These are phyloP conservation scores for Luperina nickerlii DNA, from an alignment of 2,888 invertebrate genomes.

Conservation along the genomic window DNA sequence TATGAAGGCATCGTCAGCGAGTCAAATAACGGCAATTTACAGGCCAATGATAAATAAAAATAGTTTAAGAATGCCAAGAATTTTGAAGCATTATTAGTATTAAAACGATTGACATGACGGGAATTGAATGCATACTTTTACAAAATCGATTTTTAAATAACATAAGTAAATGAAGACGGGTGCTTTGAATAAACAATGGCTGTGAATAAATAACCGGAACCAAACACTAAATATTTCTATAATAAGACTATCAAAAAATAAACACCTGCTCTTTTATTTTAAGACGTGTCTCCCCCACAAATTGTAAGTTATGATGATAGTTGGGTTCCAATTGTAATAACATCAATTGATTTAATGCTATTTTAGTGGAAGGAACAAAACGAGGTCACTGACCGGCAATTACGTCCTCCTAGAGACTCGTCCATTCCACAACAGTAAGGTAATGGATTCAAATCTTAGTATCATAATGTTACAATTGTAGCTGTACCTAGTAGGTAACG, in stretches of 20 bases:
- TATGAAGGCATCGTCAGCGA: constrained; percentile 70
- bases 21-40: constrained; percentile 69
- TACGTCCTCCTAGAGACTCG: constrained; percentile 85
- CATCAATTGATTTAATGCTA: constrained; percentile 90
- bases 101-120: constrained; percentile 20
- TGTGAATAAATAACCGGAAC: constrained; percentile 23
- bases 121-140: constrained; percentile 22
- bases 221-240: constrained; percentile 7
- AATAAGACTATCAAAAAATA: constrained; percentile 36
- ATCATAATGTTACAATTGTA: constrained; percentile 49
- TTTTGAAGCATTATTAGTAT: constrained; percentile 24
- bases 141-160: constrained; percentile 25
- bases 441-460: constrained; percentile 67
- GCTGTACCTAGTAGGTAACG: constrained; percentile 3
- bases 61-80: constrained; percentile 53
- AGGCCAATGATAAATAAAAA: constrained; percentile 52
- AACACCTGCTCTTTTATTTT: constrained; percentile 68
- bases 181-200: constrained; percentile 22
- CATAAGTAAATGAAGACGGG: constrained; percentile 2
- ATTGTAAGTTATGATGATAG: constrained; percentile 82
- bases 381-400: constrained; percentile 89
- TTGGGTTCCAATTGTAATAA: constrained; percentile 89
- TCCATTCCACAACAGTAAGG: constrained; percentile 75
- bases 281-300: constrained; percentile 73
- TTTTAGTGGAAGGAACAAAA: constrained; percentile 89